These are phyloP conservation scores for Pogonomyrmex californicus DNA, from an alignment of 1,140 invertebrate species.

Conservation along the genomic window DNA sequence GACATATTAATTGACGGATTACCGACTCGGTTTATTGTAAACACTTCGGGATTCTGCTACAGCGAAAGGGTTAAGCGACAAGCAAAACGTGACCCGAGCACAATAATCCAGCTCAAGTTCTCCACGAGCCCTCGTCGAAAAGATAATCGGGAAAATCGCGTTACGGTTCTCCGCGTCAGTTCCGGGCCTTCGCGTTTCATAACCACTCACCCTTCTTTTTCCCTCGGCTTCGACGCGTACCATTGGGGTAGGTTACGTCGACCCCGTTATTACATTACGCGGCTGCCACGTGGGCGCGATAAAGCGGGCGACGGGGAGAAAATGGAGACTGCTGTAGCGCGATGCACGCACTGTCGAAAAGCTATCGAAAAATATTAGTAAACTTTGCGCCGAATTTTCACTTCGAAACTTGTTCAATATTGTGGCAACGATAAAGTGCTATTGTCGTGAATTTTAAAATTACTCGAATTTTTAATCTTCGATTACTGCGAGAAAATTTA, in stretches of 20 bases:
- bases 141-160: slow-evolving; percentile 59
- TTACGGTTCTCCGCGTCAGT: slow-evolving; percentile 18
- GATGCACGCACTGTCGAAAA: slow-evolving; percentile 28
- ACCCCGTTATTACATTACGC: slow-evolving; percentile 76
- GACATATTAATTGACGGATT: slow-evolving; percentile 30
- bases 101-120: slow-evolving; percentile 47
- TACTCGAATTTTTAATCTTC: background rate
- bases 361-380: slow-evolving; percentile 48
- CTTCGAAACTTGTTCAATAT: slow-evolving; percentile 23
- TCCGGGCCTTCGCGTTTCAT: slow-evolving; percentile 35
- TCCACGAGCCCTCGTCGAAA: slow-evolving; percentile 32
- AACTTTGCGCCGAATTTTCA: slow-evolving; percentile 30
- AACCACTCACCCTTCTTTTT: slow-evolving; percentile 36
- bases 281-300: slow-evolving; percentile 60
- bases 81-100: slow-evolving; percentile 31
- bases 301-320: slow-evolving; percentile 42
- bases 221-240: slow-evolving; percentile 15
- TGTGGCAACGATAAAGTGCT: background rate
- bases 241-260: slow-evolving; percentile 74
- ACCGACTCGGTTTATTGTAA: background rate
- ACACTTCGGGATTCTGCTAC: background rate
- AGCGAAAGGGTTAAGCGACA: slow-evolving; percentile 34
- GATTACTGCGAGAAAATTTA: background rate
- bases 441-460: slow-evolving; percentile 1
- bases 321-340: slow-evolving; percentile 41